Conservation (phyloP, 2,797 vertebrate species). For the Oryzias sinensis region DNA sequence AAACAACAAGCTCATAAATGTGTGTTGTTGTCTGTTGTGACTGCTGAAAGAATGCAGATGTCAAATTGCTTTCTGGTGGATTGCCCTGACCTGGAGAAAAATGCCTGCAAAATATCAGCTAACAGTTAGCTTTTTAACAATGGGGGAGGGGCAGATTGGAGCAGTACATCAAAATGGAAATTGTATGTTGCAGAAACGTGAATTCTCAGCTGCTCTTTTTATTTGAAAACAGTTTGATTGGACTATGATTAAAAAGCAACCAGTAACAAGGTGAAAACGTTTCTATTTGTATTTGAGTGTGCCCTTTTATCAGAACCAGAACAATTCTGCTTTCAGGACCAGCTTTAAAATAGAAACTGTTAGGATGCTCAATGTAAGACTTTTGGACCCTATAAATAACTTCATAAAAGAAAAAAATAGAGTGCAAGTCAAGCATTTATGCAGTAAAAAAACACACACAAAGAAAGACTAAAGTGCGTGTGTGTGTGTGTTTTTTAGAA, state of each 20-base stretch:
- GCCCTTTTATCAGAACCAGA: too few relatives aligned
- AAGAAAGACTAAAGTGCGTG: too few relatives aligned
- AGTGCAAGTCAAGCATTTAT: too few relatives aligned
- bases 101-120: constrained; percentile 14
- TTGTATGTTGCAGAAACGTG: background rate
- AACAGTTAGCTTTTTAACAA: constrained; percentile 1
- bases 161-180: background rate
- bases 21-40: constrained; percentile 4
- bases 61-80: constrained; percentile 19
- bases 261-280: background rate
- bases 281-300: too few relatives aligned
- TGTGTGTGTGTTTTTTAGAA: too few relatives aligned
- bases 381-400: too few relatives aligned
- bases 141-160: background rate
- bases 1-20: constrained; percentile 21
- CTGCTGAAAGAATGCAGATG: constrained; percentile 30
- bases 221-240: constrained; percentile 1
- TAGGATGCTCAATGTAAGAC: too few relatives aligned
- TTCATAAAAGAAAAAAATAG: too few relatives aligned
- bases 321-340: too few relatives aligned
- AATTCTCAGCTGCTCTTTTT: background rate
- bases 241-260: constrained; percentile 9
- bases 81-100: constrained; percentile 4
- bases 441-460: too few relatives aligned
- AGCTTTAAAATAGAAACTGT: too few relatives aligned